These are phyloP conservation scores for Bufo gargarizans DNA, from an alignment of 2,113 vertebrate genomes.

Conservation along the genomic window DNA sequence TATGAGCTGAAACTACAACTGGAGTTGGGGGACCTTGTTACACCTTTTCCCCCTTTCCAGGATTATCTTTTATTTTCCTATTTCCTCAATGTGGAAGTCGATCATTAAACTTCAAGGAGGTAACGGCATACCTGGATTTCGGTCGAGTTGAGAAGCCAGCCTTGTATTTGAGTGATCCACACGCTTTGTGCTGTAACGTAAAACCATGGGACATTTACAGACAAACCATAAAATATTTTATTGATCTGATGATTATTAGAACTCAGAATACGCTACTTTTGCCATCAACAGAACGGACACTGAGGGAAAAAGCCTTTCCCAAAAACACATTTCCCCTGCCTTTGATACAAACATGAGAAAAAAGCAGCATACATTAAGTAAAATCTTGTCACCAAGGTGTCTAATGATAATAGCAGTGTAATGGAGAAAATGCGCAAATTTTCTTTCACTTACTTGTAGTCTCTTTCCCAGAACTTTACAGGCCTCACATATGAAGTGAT, in stretches of 20 bases:
- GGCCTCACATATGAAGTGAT: conserved; percentile 90
- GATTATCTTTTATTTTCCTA: not conserved
- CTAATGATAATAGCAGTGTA: not conserved
- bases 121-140: conserved; percentile 81
- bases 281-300: too few species aligned
- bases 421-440: not conserved
- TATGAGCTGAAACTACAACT: not conserved
- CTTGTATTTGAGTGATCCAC: conserved; percentile 91
- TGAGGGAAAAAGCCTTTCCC: too few species aligned
- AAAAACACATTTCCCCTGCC: too few species aligned
- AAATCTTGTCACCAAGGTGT: too few species aligned
- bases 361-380: too few species aligned
- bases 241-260: not conserved
- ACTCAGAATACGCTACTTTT: too few species aligned
- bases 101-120: too few species aligned
- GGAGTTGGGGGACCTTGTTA: not conserved
- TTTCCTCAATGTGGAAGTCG: not conserved
- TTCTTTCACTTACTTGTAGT: conserved; percentile 81
- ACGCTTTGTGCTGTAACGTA: conserved; percentile 81
- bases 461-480: conserved; percentile 91
- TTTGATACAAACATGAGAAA: too few species aligned
- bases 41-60: not conserved
- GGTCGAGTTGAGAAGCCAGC: conserved; percentile 87
- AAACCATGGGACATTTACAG: not conserved
- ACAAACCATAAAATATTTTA: not conserved